A percentile compares a stretch with the other conserved stretches of the same genome.
Evolutionary conservation across 2,797 vertebrate genomes (phyloP).

Genomic region (Danio choprae): DNA sequence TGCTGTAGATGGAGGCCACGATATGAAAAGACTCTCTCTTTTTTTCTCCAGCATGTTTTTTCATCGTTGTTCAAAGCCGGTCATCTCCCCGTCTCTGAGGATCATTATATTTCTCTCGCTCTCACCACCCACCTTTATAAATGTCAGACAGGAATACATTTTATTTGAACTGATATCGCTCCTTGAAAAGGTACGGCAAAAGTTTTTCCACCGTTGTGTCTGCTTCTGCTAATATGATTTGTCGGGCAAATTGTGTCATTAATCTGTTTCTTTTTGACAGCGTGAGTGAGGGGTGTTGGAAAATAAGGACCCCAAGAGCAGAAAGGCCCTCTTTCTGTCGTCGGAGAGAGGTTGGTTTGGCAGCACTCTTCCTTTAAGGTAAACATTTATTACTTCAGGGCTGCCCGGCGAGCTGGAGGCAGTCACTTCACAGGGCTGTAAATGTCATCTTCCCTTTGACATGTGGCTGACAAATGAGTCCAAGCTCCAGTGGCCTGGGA

Average conservation of each 20-base stretch:
- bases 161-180: slow-evolving; percentile 87
- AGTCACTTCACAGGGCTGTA: slow-evolving; percentile 91
- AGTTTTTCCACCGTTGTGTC: slow-evolving; percentile 79
- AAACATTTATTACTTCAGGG: slow-evolving; percentile 98
- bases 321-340: slow-evolving; percentile 57
- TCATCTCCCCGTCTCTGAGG: slow-evolving; percentile 81
- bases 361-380: slow-evolving; percentile 88
- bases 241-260: slow-evolving; percentile 94
- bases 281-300: slow-evolving; percentile 74
- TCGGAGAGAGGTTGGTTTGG: slow-evolving; percentile 78
- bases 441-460: slow-evolving; percentile 98
- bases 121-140: slow-evolving; percentile 86
- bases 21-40: slow-evolving; percentile 32
- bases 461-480: slow-evolving; percentile 96
- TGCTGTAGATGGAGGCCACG: slow-evolving; percentile 17
- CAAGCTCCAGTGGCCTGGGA: slow-evolving; percentile 69
- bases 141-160: slow-evolving; percentile 91
- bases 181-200: slow-evolving; percentile 67
- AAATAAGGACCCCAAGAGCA: slow-evolving; percentile 76
- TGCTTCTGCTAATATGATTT: slow-evolving; percentile 92
- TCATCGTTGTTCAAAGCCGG: slow-evolving; percentile 78
- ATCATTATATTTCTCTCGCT: slow-evolving; percentile 86
- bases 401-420: slow-evolving; percentile 89
- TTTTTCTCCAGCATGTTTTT: slow-evolving; percentile 70
- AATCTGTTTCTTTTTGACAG: slow-evolving; percentile 90